Conservation (phyloP, 2,888 invertebrate genomes). For the Formica aserva region DNA sequence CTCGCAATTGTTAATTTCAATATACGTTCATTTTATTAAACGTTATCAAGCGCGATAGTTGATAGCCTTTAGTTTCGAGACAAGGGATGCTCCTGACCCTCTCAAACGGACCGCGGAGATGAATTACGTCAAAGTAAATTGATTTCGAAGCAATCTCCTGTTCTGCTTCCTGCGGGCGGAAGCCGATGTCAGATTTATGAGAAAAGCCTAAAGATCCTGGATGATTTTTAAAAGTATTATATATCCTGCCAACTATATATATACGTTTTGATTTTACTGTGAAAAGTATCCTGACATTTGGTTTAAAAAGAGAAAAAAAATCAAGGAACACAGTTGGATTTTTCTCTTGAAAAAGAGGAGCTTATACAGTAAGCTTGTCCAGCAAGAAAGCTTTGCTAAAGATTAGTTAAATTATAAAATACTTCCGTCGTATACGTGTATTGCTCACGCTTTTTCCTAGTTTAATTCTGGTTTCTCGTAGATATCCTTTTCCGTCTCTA, state of each 20-base stretch:
- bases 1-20: slow-evolving; percentile 29
- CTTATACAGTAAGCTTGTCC: not conserved
- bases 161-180: slow-evolving; percentile 79
- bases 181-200: slow-evolving; percentile 61
- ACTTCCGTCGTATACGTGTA: not conserved
- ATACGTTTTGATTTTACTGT: not conserved
- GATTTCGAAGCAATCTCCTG: slow-evolving; percentile 82
- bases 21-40: slow-evolving; percentile 19
- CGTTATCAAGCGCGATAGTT: slow-evolving; percentile 22
- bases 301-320: slow-evolving; percentile 3
- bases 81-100: slow-evolving; percentile 51
- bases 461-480: slow-evolving; percentile 27
- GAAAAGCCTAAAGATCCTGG: slow-evolving; percentile 45
- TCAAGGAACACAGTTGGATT: not conserved
- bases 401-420: slow-evolving; percentile 29
- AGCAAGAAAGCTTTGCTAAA: not conserved
- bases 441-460: not conserved
- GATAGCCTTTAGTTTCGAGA: slow-evolving; percentile 30
- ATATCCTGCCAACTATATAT: slow-evolving; percentile 5
- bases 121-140: slow-evolving; percentile 79
- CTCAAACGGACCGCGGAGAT: slow-evolving; percentile 75
- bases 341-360: not conserved
- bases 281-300: not conserved
- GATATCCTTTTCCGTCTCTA: slow-evolving; percentile 1
- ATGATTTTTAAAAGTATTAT: slow-evolving; percentile 48